A percentile compares a stretch with the other conserved stretches of the same genome.
These are phyloP conservation scores for Amphimallon solstitiale DNA, from an alignment of 2,888 invertebrate genomes.

Conservation along the genomic window DNA sequence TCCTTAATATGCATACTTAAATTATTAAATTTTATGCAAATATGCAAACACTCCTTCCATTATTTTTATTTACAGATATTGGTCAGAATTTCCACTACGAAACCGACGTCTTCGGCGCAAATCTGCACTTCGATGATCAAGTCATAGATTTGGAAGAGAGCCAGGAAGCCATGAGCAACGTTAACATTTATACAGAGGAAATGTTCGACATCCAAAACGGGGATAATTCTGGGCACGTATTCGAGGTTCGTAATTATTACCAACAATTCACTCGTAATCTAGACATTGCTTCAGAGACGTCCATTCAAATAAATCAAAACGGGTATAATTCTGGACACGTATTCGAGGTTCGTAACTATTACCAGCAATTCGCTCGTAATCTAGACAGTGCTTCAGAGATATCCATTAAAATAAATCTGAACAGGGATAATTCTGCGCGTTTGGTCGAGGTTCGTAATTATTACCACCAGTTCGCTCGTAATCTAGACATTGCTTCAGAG, in stretches of 20 bases:
- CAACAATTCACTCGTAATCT: neutral
- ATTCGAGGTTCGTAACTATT: conserved; percentile 30
- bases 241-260: conserved; percentile 27
- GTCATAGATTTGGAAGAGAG: conserved; percentile 34
- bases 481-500: neutral
- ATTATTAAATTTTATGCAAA: no score
- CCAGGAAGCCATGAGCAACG: conserved; percentile 30
- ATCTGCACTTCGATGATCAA: conserved; percentile 38
- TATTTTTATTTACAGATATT: conserved; percentile 20
- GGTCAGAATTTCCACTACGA: conserved; percentile 29
- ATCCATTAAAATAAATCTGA: no score
- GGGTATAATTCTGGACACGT: conserved; percentile 29
- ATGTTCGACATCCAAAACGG: conserved; percentile 34
- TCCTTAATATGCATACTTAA: no score
- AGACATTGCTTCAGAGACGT: neutral
- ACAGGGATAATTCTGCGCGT: conserved; percentile 19
- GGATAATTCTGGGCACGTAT: conserved; percentile 33
- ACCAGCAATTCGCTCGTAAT: neutral
- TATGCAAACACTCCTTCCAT: no score
- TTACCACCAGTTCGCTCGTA: neutral
- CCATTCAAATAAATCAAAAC: no score
- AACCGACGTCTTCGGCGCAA: conserved; percentile 31
- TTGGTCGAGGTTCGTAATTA: conserved; percentile 34
- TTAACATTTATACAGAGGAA: conserved; percentile 35
- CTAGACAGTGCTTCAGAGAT: neutral